Evolutionary conservation across 2,888 invertebrate species (phyloP).

Genomic region (Ophion slaviceki): DNA sequence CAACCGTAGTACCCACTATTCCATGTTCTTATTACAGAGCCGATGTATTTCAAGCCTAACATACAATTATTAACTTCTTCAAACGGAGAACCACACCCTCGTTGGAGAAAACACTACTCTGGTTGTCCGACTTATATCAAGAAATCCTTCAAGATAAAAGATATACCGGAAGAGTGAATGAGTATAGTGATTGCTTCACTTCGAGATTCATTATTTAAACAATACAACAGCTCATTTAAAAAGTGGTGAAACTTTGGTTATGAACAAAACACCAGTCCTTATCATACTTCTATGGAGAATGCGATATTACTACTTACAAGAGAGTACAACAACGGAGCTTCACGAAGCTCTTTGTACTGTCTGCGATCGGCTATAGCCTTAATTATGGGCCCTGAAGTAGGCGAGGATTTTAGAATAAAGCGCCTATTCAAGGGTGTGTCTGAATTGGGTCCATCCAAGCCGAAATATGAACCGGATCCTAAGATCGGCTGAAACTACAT

Average conservation of each 20-base stretch:
- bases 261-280: constrained; percentile 34
- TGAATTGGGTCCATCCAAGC: constrained; percentile 67
- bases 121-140: constrained; percentile 58
- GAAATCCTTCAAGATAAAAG: constrained; percentile 44
- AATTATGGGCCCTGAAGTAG: too few relatives aligned
- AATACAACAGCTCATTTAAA: constrained; percentile 58
- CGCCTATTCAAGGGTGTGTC: constrained; percentile 68
- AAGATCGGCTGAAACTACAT: constrained; percentile 54
- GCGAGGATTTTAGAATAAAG: constrained; percentile 48
- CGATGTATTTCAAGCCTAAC: too few relatives aligned
- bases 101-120: constrained; percentile 45
- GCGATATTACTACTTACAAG: constrained; percentile 35
- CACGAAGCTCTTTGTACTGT: too few relatives aligned
- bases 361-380: too few relatives aligned
- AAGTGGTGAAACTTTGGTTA: constrained; percentile 2
- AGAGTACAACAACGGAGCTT: too few relatives aligned
- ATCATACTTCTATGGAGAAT: constrained; percentile 16
- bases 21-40: too few relatives aligned
- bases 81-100: too few relatives aligned
- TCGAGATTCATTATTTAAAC: constrained; percentile 44
- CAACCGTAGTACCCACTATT: too few relatives aligned
- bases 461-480: constrained; percentile 65
- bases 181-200: constrained; percentile 60
- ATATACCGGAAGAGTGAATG: constrained; percentile 35
- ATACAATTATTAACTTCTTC: too few relatives aligned